Base-by-base conservation (phyloP, 2,888 invertebrate species). In the Acronicta psi region DNA sequence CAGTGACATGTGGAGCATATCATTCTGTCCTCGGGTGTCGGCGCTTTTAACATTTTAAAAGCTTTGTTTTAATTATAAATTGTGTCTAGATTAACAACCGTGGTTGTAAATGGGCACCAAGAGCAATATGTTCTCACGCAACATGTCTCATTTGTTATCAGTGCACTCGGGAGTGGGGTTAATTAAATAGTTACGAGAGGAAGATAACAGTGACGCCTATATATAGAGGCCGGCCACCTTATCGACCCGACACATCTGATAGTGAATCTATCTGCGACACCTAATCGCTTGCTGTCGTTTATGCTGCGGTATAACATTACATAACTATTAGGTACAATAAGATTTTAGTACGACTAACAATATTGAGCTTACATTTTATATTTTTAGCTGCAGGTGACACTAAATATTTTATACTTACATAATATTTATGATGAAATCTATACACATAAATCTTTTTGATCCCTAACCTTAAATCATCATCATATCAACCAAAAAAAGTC, bases 121-220 rank as follows among this genome's bases (percentile, higher is more conserved):
- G 65, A 73, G 76, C 69, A 73, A 70, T 73, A 74, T 84, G 84
- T 89, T 90, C 89, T 86, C 90, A 90, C 88, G 90, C 88, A 84
- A 87, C 84, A 81, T 82, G 81, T 84, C 84, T 76, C 78, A 57
- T 57, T 59, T 58, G 79, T 87, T 91, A 92, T 92, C 91, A 86
- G 78, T 84, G 87, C 86, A 87, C 85, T 87, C 84, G 75, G 75
- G 77, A 82, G 85, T 82, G 87, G 83, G 89, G 90, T 92, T 93
- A 92, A 93, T 93, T 91, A 92, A 92, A 92, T 90, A 89, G 89
- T 89, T 88, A 85, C 79, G 82, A 86, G 85, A 82, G 79, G 61
- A 69, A 85, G 88, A 92, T 91, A 91, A 88, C 78, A 84, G 77
- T 84, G 86, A 86, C 85, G 87, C 83, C 89, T 90, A 86, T 87